These are phyloP conservation scores for Neosilurus mollespiculum DNA, from an alignment of 2,797 vertebrate genomes.

Conservation along the genomic window DNA sequence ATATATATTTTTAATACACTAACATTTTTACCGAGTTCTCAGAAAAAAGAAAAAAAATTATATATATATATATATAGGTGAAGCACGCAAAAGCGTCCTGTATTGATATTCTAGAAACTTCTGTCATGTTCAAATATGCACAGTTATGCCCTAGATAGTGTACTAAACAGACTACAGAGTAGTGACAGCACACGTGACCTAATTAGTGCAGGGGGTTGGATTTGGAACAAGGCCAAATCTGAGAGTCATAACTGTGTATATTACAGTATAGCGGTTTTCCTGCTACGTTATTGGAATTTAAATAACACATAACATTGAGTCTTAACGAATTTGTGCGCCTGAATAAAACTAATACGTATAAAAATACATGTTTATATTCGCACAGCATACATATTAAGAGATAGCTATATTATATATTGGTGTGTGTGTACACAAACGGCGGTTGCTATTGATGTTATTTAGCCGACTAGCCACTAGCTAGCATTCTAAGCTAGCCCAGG, in stretches of 20 bases:
- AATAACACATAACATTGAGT: too few species aligned
- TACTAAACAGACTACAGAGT: rapidly evolving
- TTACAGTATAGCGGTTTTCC: background rate
- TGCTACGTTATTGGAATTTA: background rate
- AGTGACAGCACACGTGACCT: background rate
- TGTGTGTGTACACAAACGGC: background rate
- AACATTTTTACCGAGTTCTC: too few species aligned
- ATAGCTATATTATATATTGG: too few species aligned
- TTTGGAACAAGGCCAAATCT: conserved; percentile 6
- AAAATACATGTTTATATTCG: background rate
- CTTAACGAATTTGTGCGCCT: background rate
- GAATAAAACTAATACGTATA: background rate
- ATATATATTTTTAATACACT: too few species aligned
- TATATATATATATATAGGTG: too few species aligned
- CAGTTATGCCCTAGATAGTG: background rate
- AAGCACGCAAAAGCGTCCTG: too few species aligned
- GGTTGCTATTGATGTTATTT: background rate
- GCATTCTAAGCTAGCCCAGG: background rate
- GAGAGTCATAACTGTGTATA: background rate
- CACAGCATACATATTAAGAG: background rate
- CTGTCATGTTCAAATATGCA: background rate
- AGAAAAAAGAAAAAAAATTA: too few species aligned
- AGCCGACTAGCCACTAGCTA: background rate
- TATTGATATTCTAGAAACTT: conserved; percentile 14
- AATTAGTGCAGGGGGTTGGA: background rate